phyloP scores from a whole-genome alignment of 23 tunicate genomes.

The Halocynthia aurantium region DNA sequence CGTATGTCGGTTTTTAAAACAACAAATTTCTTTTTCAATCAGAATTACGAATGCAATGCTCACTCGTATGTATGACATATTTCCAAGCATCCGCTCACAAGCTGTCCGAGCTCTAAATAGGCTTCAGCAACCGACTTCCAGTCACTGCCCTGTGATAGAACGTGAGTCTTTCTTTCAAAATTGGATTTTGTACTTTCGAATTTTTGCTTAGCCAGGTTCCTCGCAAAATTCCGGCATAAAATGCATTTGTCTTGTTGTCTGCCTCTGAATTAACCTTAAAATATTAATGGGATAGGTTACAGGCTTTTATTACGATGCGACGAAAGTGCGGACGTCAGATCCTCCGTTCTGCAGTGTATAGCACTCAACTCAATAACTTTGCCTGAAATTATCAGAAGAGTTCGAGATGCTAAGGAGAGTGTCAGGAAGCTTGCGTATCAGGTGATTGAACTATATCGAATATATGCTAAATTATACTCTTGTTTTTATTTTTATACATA shows the following conservation, averaged over 20 bases:
- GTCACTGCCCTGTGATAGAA: conserved; percentile 77
- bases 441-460: no score
- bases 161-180: conserved; percentile 12
- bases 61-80: conserved; percentile 57
- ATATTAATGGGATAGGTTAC: conserved; percentile 30
- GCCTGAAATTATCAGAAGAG: conserved; percentile 61
- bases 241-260: no score
- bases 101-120: conserved; percentile 67
- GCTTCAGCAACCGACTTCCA: conserved; percentile 65
- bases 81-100: conserved; percentile 65
- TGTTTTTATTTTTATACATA: no score
- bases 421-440: conserved; percentile 76
- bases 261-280: no score
- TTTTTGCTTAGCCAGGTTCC: no score
- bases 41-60: conserved; percentile 60
- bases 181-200: no score
- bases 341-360: conserved; percentile 49
- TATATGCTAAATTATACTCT: no score
- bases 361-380: conserved; percentile 63
- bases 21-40: neutral
- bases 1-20: no score
- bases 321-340: conserved; percentile 59
- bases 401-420: conserved; percentile 62
- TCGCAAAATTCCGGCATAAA: no score
- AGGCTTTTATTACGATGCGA: conserved; percentile 71